phyloP scores from a whole-genome alignment of 64 coral and sea anemone species.

The Actinia equina region DNA sequence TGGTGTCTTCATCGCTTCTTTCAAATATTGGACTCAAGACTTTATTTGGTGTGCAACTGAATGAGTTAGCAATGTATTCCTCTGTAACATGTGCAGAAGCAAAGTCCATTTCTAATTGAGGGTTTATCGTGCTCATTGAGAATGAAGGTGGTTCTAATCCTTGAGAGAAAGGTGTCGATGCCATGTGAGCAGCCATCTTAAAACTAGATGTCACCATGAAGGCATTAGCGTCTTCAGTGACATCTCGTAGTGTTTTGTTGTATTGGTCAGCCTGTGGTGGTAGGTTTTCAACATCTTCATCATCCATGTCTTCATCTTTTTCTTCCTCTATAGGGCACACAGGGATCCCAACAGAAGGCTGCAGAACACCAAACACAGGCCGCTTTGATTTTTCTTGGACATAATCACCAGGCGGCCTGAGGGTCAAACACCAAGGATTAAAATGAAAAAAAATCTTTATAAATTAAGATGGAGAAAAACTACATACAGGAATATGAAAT shows the following conservation, averaged over 20 bases:
- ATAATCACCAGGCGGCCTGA: conserved; percentile 63
- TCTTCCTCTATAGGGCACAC: conserved; percentile 52
- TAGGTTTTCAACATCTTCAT: conserved; percentile 31
- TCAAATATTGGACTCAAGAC: conserved; percentile 93
- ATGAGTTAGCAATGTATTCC: conserved; percentile 32
- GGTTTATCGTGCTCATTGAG: conserved; percentile 61
- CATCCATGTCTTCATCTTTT: conserved; percentile 31
- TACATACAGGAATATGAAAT: neutral
- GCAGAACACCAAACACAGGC: conserved; percentile 61
- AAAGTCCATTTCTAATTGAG: conserved; percentile 21
- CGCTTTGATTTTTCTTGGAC: conserved; percentile 46
- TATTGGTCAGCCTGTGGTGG: neutral
- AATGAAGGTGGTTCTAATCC: conserved; percentile 40
- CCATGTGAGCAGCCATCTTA: conserved; percentile 59
- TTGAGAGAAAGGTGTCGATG: conserved; percentile 67
- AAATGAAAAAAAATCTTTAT: neutral
- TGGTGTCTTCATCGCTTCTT: conserved; percentile 83
- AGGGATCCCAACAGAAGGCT: conserved; percentile 85
- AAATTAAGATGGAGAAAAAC: neutral
- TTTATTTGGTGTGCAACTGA: conserved; percentile 67
- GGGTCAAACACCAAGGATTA: neutral
- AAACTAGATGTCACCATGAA: conserved; percentile 36
- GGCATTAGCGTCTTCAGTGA: conserved; percentile 46
- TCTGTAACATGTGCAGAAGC: neutral
- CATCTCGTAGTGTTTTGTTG: conserved; percentile 26